These are phyloP conservation scores for Phaonia tiefii DNA, from an alignment of 2,888 invertebrate species.

Conservation along the genomic window DNA sequence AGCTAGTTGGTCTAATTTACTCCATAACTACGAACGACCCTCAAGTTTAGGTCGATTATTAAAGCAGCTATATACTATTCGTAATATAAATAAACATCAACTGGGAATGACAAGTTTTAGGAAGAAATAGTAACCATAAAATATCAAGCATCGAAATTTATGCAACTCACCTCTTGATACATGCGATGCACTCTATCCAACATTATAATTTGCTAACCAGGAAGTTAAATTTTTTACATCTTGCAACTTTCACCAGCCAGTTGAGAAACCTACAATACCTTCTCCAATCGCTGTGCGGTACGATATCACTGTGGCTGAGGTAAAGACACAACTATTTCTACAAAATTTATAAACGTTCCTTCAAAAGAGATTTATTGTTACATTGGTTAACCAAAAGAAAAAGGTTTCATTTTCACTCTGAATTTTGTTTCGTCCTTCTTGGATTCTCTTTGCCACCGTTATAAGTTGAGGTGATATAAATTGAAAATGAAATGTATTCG, in stretches of 20 bases:
- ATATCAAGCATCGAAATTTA: no score
- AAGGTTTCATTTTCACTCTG: slow-evolving; percentile 8
- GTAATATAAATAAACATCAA: no score
- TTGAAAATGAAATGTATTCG: slow-evolving; percentile 62
- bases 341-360: slow-evolving; percentile 77
- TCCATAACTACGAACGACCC: no score
- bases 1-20: no score
- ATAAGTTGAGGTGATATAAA: slow-evolving; percentile 64
- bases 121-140: no score
- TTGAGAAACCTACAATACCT: neutral
- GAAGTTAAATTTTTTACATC: no score
- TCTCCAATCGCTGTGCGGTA: neutral
- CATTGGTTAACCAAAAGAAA: slow-evolving; percentile 76
- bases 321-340: slow-evolving; percentile 36
- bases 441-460: neutral
- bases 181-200: no score
- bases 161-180: no score
- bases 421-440: neutral
- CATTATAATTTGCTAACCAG: no score
- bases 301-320: neutral
- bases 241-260: neutral
- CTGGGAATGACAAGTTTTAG: no score
- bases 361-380: slow-evolving; percentile 80
- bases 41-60: no score
- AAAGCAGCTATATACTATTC: no score